These are phyloP conservation scores for Cephus nigrinus DNA, from an alignment of 2,888 invertebrate genomes.

Conservation along the genomic window DNA sequence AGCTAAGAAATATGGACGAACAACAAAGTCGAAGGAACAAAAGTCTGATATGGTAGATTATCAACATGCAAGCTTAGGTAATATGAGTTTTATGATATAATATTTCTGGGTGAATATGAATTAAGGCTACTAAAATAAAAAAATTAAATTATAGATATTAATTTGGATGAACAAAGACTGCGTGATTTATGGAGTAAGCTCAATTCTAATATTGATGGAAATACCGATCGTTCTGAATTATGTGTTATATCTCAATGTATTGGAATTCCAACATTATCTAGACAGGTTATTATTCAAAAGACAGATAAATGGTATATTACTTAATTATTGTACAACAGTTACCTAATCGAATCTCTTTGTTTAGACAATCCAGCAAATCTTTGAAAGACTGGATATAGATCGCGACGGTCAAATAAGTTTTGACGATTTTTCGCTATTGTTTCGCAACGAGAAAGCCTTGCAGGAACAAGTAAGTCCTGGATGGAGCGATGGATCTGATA, in stretches of 20 bases:
- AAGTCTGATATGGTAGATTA: constrained; percentile 21
- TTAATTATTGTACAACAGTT: background rate
- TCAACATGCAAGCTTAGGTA: constrained; percentile 26
- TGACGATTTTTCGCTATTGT: constrained; percentile 73
- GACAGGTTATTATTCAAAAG: constrained; percentile 68
- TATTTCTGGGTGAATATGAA: background rate
- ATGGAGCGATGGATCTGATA: constrained; percentile 42
- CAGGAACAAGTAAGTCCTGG: constrained; percentile 42
- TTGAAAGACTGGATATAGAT: constrained; percentile 74
- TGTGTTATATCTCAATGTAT: constrained; percentile 75
- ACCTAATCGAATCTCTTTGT: constrained; percentile 12
- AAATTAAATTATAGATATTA: constrained; percentile 34
- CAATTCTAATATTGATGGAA: constrained; percentile 71
- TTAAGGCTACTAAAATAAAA: background rate
- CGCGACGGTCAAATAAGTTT: constrained; percentile 75
- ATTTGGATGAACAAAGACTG: constrained; percentile 71
- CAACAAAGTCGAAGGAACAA: constrained; percentile 66
- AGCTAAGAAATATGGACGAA: constrained; percentile 78
- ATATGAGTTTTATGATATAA: background rate
- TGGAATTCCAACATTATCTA: constrained; percentile 74
- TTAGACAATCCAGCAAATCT: constrained; percentile 72
- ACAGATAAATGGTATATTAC: background rate
- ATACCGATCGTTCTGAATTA: constrained; percentile 74
- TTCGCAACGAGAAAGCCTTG: constrained; percentile 68
- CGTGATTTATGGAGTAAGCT: constrained; percentile 74